phyloP scores from a whole-genome alignment of 2,888 invertebrate species.

The Drosophila testacea region DNA sequence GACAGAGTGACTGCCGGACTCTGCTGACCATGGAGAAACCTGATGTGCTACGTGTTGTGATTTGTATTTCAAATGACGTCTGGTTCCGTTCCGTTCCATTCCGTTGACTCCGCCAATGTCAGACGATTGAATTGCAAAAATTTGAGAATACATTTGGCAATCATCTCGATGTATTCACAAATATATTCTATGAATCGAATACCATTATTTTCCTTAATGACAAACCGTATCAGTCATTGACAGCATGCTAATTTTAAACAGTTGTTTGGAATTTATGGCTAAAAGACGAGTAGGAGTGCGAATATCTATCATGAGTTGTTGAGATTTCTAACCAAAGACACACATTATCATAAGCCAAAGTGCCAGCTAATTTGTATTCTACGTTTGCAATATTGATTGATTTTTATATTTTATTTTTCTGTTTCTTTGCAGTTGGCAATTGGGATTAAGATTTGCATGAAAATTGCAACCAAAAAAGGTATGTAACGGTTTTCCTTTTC shows the following conservation, averaged over 20 bases:
- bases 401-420: constrained; percentile 24
- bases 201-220: constrained; percentile 31
- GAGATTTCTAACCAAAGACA: constrained; percentile 24
- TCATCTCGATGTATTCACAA: constrained; percentile 15
- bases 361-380: constrained; percentile 17
- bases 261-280: constrained; percentile 35
- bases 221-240: constrained; percentile 7
- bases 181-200: constrained; percentile 18
- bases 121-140: constrained; percentile 75
- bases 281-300: constrained; percentile 8
- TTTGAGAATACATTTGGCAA: constrained; percentile 58
- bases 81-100: constrained; percentile 65
- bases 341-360: not conserved
- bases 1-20: constrained; percentile 26
- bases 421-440: constrained; percentile 65
- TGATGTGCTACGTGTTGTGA: constrained; percentile 73
- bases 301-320: constrained; percentile 31
- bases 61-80: constrained; percentile 80
- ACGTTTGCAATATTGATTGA: not conserved
- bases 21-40: constrained; percentile 63
- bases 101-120: constrained; percentile 61
- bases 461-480: constrained; percentile 72
- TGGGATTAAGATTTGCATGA: constrained; percentile 58
- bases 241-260: constrained; percentile 45
- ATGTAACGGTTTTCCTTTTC: constrained; percentile 33